Conservation (phyloP, 1,140 invertebrate species). For the Calosoma granatense region DNA sequence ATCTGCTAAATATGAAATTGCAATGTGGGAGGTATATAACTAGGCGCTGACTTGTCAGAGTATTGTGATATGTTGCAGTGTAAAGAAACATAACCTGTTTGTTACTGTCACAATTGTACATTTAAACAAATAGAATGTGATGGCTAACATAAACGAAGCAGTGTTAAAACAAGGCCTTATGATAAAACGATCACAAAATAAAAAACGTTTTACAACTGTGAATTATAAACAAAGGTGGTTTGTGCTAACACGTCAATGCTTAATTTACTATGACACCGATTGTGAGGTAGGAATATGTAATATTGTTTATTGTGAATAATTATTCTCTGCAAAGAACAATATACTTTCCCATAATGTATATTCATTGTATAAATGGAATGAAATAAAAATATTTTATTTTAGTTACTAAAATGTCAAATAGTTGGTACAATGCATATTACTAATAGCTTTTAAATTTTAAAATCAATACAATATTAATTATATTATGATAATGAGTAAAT, state of each 20-base stretch:
- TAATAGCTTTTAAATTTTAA: too few species aligned
- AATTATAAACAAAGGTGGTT: conserved; percentile 82
- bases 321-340: too few species aligned
- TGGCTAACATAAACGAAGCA: not conserved
- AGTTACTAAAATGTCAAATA: too few species aligned
- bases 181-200: conserved; percentile 79
- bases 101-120: not conserved
- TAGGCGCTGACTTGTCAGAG: too few species aligned
- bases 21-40: too few species aligned
- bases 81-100: not conserved
- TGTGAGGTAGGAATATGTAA: conserved; percentile 52
- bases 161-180: conserved; percentile 52
- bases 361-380: too few species aligned
- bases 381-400: too few species aligned
- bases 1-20: too few species aligned
- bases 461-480: too few species aligned
- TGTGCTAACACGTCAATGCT: conserved; percentile 57
- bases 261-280: conserved; percentile 69
- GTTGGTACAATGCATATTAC: too few species aligned
- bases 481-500: too few species aligned
- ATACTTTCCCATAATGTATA: too few species aligned
- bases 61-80: not conserved
- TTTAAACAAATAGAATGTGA: conserved; percentile 1
- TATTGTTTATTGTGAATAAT: conserved; percentile 2
- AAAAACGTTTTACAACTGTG: conserved; percentile 71